These are phyloP conservation scores for Eurystomus glaucurus DNA, from an alignment of 2,797 vertebrate genomes.

Conservation along the genomic window DNA sequence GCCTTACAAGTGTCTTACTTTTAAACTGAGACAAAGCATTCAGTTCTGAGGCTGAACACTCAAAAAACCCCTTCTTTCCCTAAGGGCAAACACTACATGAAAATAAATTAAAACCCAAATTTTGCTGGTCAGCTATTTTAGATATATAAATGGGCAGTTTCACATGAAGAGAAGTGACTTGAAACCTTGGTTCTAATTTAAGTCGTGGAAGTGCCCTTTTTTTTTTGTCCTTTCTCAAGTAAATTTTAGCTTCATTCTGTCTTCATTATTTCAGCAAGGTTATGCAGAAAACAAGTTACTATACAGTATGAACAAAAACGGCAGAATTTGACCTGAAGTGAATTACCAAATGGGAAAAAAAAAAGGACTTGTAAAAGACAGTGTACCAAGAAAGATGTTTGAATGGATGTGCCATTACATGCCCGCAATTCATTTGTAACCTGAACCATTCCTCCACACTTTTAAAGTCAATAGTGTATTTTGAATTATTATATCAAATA, in stretches of 20 bases:
- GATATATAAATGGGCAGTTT: background rate
- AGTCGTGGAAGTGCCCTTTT: background rate
- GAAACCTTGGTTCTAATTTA: conserved; percentile 14
- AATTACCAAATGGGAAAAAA: background rate
- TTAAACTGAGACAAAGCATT: conserved; percentile 29
- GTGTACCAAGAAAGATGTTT: background rate
- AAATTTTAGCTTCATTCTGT: background rate
- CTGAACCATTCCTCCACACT: background rate
- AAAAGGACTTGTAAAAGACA: background rate
- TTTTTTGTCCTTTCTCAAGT: background rate
- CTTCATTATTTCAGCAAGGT: background rate
- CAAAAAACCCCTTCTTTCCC: background rate
- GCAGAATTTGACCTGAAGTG: conserved; percentile 8
- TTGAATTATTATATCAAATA: conserved; percentile 1
- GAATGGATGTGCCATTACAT: conserved; percentile 18
- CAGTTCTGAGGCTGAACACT: background rate
- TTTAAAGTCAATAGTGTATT: conserved; percentile 31
- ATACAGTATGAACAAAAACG: conserved; percentile 14
- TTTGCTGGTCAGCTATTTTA: background rate
- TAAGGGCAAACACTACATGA: background rate
- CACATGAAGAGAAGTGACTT: background rate
- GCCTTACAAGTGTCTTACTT: background rate
- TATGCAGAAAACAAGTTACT: conserved; percentile 21
- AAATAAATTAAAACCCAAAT: background rate
- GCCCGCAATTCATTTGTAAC: conserved; percentile 3